Conservation (phyloP, 2,888 invertebrate genomes). For the Oscheius sp. region DNA sequence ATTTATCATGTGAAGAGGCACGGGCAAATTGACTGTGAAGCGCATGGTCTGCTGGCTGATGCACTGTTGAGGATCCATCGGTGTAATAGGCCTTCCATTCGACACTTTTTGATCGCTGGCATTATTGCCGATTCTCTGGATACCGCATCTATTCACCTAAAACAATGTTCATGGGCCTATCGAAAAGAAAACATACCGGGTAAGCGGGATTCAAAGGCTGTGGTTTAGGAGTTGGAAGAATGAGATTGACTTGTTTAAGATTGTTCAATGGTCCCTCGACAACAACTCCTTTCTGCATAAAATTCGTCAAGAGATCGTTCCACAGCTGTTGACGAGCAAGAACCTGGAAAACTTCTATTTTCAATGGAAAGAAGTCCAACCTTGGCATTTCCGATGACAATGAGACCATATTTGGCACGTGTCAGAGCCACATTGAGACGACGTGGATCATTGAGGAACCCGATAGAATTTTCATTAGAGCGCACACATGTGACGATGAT, state of each 20-base stretch:
- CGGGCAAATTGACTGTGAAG: conserved; percentile 43
- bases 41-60: conserved; percentile 46
- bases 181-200: conserved; percentile 19
- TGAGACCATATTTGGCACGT: conserved; percentile 84
- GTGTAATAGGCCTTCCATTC: background rate
- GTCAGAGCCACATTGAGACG: conserved; percentile 97
- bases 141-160: conserved; percentile 34
- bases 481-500: conserved; percentile 99
- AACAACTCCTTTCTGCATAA: conserved; percentile 74
- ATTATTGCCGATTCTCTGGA: conserved; percentile 48
- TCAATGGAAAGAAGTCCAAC: conserved; percentile 4
- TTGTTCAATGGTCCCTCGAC: conserved; percentile 98
- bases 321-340: conserved; percentile 95
- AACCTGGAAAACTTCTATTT: conserved; percentile 77
- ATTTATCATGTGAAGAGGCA: conserved; percentile 57
- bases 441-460: conserved; percentile 96
- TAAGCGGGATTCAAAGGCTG: conserved; percentile 42
- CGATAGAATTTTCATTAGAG: conserved; percentile 98
- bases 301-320: conserved; percentile 86
- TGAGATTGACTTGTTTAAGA: conserved; percentile 93
- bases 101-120: conserved; percentile 48
- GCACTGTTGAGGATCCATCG: conserved; percentile 45
- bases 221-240: conserved; percentile 84
- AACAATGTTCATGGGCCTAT: background rate
- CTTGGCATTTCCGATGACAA: conserved; percentile 98